Evolutionary conservation across 2,888 invertebrate species (phyloP), one percentile per base, ranked within the genome.

Genomic region (Linnaemya tessellans): DNA sequence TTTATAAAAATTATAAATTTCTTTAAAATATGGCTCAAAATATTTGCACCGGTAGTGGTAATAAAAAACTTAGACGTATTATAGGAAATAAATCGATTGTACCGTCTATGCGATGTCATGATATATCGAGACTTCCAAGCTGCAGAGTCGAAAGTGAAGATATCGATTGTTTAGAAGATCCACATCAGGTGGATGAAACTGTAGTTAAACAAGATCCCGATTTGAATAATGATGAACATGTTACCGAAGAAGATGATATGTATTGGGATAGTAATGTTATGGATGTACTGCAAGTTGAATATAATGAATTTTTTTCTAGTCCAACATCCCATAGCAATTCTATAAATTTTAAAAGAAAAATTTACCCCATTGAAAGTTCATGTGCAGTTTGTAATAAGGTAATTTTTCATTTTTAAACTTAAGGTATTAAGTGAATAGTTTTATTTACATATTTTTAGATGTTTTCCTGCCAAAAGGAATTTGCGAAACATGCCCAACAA

Each of bases 301-400:
- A 18, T 41, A 54, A 51, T 41, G 67, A 78, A 7, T 67, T 35
- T 0, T 18, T 20, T 15, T 54, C 15, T 15, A 46, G 30, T 35
- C 2, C 58, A 20, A 60, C 7, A 15, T 4, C 43, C 0, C 18
- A 22, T 30, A 10, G 13, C 7, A 38, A 18, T 0, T 20, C 30
- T 4, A 30, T 3, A 20, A 46, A 20, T n/a, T 30, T 2, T 0
- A 77, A 35, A 35, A 8, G 9, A 13, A 65, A 80, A 58, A n/a
- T 65, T 25, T 73, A 60, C 8, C 41, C 62, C 9, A 71, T 77
- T 54, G 64, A 77, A 22, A 65, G 51, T 25, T 46, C 20, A 35
- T 82, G 82, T 82, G 70, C 30, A n/a, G n/a, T 82, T 30, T 81
- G 81, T 18, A 15, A 64, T 8, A 70, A 56, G 75, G 81, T 80